These are phyloP conservation scores for Neoseiulus cucumeris DNA, from an alignment of 1,140 invertebrate genomes.

Conservation along the genomic window DNA sequence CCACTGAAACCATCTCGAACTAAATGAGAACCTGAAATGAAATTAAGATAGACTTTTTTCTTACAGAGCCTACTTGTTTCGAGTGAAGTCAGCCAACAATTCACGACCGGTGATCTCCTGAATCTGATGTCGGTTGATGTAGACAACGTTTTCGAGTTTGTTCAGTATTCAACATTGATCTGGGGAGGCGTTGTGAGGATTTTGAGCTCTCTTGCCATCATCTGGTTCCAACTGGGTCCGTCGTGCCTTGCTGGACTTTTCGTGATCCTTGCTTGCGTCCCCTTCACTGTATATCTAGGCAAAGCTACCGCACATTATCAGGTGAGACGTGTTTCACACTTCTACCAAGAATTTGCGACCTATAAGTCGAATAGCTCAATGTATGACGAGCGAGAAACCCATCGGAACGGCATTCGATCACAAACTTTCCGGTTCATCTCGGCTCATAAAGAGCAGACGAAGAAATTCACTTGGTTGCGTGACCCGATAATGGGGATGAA, in stretches of 20 bases:
- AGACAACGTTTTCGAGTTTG: conserved; percentile 17
- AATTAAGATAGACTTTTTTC: neutral
- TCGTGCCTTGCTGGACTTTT: conserved; percentile 28
- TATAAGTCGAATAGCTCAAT: no score
- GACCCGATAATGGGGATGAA: neutral
- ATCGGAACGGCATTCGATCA: no score
- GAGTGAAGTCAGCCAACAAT: conserved; percentile 14
- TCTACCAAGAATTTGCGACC: no score
- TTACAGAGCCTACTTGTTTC: conserved; percentile 14
- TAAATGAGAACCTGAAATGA: no score
- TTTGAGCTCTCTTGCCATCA: conserved; percentile 13
- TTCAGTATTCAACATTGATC: conserved; percentile 11
- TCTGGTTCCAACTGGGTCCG: conserved; percentile 22
- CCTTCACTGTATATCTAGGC: conserved; percentile 29
- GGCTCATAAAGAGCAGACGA: no score
- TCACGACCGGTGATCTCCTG: conserved; percentile 20
- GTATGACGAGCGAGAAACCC: no score
- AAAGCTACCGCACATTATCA: conserved; percentile 27
- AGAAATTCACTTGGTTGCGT: no score
- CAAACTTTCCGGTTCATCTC: no score
- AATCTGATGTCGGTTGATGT: conserved; percentile 20
- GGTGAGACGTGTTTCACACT: conserved; percentile 19
- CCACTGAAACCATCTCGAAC: no score
- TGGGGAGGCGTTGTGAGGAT: conserved; percentile 19
- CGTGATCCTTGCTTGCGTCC: conserved; percentile 29